A percentile compares a stretch with the other conserved stretches of the same genome.
Conservation (phyloP, 2,113 vertebrate genomes). For the Ceratotherium simum region DNA sequence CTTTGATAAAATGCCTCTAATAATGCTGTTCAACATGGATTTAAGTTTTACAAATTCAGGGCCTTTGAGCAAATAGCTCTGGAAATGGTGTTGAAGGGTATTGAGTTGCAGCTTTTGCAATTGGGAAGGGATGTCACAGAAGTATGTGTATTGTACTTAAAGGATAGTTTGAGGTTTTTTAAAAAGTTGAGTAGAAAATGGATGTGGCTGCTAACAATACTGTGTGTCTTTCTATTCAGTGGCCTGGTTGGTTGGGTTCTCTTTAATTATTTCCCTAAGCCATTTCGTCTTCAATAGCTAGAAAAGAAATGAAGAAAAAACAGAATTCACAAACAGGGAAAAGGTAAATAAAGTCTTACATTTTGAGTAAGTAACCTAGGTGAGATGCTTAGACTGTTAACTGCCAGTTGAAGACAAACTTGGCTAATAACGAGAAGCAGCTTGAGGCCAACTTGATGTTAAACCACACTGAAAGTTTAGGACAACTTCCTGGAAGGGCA, state of each 20-base stretch:
- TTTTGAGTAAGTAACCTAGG: not conserved
- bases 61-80: not conserved
- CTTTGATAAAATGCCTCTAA: constrained; percentile 5
- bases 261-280: not conserved
- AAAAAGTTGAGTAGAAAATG: not conserved
- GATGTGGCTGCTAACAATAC: not conserved
- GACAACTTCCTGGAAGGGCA: not conserved
- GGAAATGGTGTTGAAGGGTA: not conserved
- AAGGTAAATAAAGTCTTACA: not conserved
- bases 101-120: not conserved
- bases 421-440: not conserved
- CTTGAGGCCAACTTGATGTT: not conserved
- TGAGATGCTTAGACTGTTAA: not conserved
- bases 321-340: not conserved
- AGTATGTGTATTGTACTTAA: not conserved
- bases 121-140: not conserved
- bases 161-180: not conserved
- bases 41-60: not conserved
- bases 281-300: not conserved
- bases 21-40: not conserved
- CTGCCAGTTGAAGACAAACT: not conserved
- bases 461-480: not conserved
- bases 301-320: not conserved
- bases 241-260: not conserved
- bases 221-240: not conserved